Evolutionary conservation across 2,113 vertebrate genomes (phyloP).

Genomic region (Numenius arquata): DNA sequence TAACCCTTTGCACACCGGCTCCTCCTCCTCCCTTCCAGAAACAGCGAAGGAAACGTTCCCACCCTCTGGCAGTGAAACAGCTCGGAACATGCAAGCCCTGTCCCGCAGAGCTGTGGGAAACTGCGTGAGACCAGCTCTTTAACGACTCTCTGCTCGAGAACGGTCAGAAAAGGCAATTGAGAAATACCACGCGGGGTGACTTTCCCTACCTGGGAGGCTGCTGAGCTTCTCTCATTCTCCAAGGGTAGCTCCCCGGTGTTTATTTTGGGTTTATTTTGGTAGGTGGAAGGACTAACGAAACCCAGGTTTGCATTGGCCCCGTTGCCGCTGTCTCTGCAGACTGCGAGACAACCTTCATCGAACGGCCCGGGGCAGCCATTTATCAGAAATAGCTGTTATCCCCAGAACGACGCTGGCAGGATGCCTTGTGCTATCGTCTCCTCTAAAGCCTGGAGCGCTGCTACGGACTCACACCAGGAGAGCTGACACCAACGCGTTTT

Average conservation of each 20-base stretch:
- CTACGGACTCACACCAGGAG: neutral
- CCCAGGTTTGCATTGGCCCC: neutral
- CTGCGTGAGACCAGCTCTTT: neutral
- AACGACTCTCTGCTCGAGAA: neutral
- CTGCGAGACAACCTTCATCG: neutral
- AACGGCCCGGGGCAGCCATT: neutral
- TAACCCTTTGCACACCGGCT: neutral
- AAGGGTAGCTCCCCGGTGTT: constrained; percentile 26
- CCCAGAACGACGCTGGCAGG: neutral
- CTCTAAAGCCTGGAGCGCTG: neutral
- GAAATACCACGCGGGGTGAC: constrained; percentile 13
- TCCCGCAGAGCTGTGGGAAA: neutral
- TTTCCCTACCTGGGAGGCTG: constrained; percentile 34
- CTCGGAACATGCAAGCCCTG: neutral
- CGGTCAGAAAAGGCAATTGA: constrained; percentile 27
- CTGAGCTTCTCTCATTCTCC: constrained; percentile 42
- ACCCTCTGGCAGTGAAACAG: neutral
- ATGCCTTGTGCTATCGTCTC: neutral
- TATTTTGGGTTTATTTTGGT: constrained; percentile 19
- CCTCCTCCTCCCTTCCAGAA: neutral
- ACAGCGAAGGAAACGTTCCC: neutral
- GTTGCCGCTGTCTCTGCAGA: neutral
- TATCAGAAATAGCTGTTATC: neutral
- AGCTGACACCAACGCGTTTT: neutral
- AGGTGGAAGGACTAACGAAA: constrained; percentile 38